phyloP scores from a whole-genome alignment of 2,797 vertebrate genomes.

The Stomatorhinus walkeri region DNA sequence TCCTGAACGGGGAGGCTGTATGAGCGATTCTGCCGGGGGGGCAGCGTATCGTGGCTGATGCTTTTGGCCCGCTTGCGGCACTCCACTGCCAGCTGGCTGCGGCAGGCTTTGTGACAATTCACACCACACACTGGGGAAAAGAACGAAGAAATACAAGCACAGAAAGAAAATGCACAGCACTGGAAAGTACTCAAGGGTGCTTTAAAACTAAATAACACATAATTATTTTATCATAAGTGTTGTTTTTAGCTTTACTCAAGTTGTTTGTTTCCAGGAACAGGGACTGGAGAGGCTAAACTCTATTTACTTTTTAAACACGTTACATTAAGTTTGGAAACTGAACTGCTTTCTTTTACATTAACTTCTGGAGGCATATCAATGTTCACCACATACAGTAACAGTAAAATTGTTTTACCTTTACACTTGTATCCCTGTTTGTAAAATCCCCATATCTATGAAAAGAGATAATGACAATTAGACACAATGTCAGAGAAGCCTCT shows the following conservation, averaged over 20 bases:
- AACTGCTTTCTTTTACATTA: neutral
- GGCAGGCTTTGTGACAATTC: constrained; percentile 66
- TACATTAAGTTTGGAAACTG: neutral
- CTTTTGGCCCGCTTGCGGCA: constrained; percentile 64
- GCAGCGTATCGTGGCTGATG: constrained; percentile 46
- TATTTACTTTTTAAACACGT: neutral
- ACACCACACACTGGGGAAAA: constrained; percentile 53
- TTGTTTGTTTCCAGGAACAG: neutral
- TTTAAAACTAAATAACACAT: neutral
- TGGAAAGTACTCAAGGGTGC: neutral
- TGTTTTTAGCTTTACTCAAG: neutral
- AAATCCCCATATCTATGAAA: constrained; percentile 63
- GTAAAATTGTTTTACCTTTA: constrained; percentile 47
- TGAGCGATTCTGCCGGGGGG: constrained; percentile 45
- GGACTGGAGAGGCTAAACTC: neutral
- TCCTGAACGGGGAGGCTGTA: constrained; percentile 60
- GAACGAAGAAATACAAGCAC: neutral
- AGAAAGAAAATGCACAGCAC: neutral
- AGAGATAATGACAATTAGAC: neutral
- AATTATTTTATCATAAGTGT: neutral
- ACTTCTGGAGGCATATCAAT: neutral
- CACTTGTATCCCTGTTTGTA: constrained; percentile 70
- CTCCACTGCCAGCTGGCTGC: constrained; percentile 55
- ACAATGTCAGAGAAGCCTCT: neutral
- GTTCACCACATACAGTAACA: neutral